Base-by-base conservation (phyloP, 1,140 invertebrate genomes). In the Sitobion miscanthi region DNA sequence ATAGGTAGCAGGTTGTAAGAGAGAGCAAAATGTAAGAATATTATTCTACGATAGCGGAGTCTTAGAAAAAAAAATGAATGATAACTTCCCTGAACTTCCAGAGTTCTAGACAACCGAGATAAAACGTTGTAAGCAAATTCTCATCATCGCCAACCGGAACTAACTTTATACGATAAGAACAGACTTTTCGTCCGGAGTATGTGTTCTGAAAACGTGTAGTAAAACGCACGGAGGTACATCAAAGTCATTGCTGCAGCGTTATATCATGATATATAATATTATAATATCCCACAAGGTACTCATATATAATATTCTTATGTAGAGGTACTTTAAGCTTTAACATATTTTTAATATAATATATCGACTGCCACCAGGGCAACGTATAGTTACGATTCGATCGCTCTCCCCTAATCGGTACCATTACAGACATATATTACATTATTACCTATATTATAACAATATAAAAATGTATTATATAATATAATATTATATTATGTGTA, bases 51-150 rank as follows among this genome's bases (percentile, higher is more conserved):
- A n/a, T 77, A 35, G 62, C n/a, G 14, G 14, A 14, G 25, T 77
- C 62, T 77, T 77, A 77, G 62, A 77, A 77, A n/a, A 62, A 62
- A 47, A 47, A 77, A 77, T 77, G 30, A 77, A 77, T 69, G 25
- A 69, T 77, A 77, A 77, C 62, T 17, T 77, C 62, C 30, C 8
- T 35, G 4, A n/a, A 77, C 30, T 77, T 35, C 14, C 14, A 77
- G 30, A 77, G 30, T 77, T 77, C 62, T 14, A n/a, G 62, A 69
- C 9, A 69, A 30, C 30, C 30, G 62, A 77, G 62, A 77, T 77
- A 77, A 77, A 77, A 77, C 30, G 62, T n/a, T 77, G n/a, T 77
- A 77, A 77, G 62, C 30, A 77, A 77, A n/a, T n/a, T 77, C n/a
- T 77, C 30, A 77, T 77, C 62, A n/a, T 77, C 30, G 5, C 62